Evolutionary conservation across 2,113 vertebrate genomes (phyloP), one percentile per base, ranked within the genome.

Genomic region (Accipiter virgatus): DNA sequence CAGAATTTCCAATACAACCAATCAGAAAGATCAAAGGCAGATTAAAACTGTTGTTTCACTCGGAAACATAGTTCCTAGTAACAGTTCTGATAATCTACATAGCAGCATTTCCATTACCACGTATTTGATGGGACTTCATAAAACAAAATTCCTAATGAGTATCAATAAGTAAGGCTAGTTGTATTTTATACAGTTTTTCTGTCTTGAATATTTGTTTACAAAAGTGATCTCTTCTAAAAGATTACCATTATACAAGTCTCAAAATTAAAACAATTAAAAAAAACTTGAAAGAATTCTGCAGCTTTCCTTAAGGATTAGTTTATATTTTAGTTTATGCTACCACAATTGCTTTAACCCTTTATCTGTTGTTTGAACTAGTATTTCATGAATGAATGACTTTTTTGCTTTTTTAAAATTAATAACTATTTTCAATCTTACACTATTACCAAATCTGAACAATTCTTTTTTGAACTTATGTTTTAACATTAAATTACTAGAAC

Each of bases 401-500:
- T 52, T 56, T 18, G 4, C 5, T n/a, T 61, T 80, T 43, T 52
- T 38, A 42, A 29, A 97, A 84, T 53, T 5, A 79, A 16, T 10
- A 95, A 72, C 74, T 95, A 82, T 65, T 97, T 96, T 55, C 72
- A 96, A 89, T n/a, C 75, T 87, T 48, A 90, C 65, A 53, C 61
- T 78, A 95, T 18, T 63, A 81, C 86, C 81, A 66, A 81, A 91
- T 72, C 72, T 42, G 50, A 88, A 88, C 88, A 86, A 71, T 59
- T 91, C 79, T 45, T 92, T 82, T 42, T 96, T 58, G 74, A 90
- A 47, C 59, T 89, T 91, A 81, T 47, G 61, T 68, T 97, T 95
- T 85, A 97, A 97, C 91, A 97, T 97, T 61, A 97, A 96, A 82
- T 90, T 84, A 98, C 98, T 95, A 97, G 86, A 98, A 98, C 88